Base-by-base conservation (phyloP, 2,888 invertebrate species). In the Epiblema foenella region DNA sequence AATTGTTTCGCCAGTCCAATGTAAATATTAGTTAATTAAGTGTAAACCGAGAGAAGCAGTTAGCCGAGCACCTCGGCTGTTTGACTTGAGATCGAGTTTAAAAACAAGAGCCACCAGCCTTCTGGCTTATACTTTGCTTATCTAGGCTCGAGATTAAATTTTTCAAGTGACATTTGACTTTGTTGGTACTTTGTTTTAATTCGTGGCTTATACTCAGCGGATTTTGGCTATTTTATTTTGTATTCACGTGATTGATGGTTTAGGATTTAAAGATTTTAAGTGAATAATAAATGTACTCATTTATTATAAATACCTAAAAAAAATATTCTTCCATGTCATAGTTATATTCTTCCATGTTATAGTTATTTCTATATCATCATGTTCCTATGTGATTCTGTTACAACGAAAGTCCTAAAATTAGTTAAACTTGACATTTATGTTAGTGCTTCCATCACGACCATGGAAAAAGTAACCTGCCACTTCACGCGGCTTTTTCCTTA, bases 1-100 rank as follows among this genome's bases (percentile, higher is more conserved):
- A 89, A 91, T 89, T 88, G 89, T 90, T 89, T 88, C 89, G 78
- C 79, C 79, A 77, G 82, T 82, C 88, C 85, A 89, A 89, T 86
- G 91, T 90, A 90, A 93, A 92, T 93, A 93, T 91, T 89, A 90
- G 89, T 90, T 92, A 93, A 93, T 93, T 93, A 93, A 90, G 87
- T 89, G 90, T 85, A 89, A 89, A 90, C 89, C 83, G 80, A 81
- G 81, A 76, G 82, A 78, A 78, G 79, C 81, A 79, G 83, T 81
- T 81, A 81, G 78, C 81, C 71, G 72, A 73, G 78, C 75, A 76
- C 76, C 76, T 80, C 75, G 75, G 75, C 77, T 80, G 78, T 81
- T 84, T 82, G 81, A 83, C 79, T 85, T 81, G 79, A 79, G 80
- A 81, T 79, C 72, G 62, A 81, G 81, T 81, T 81, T 81, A 80